A percentile compares a stretch with the other conserved stretches of the same genome.
Conservation (phyloP, 2,113 vertebrate genomes). For the Serilophus lunatus region DNA sequence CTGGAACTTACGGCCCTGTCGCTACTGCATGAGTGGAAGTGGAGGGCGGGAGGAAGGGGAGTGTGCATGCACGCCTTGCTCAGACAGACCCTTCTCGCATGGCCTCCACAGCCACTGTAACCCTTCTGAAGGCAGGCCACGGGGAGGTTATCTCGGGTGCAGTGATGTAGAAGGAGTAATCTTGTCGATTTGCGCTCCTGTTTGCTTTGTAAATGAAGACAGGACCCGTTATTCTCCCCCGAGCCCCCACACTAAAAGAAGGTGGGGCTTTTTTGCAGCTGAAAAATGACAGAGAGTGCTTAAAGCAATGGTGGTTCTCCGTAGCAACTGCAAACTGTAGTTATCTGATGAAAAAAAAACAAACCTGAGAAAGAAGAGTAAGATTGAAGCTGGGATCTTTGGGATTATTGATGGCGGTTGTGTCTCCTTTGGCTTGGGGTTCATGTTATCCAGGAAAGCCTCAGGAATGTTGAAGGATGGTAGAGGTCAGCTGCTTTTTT, state of each 20-base stretch:
- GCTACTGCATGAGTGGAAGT: constrained; percentile 68
- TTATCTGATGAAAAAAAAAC: not conserved
- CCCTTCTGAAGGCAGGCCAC: not conserved
- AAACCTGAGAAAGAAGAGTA: not conserved
- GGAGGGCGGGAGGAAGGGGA: not conserved
- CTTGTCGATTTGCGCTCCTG: rapidly evolving
- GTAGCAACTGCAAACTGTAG: not conserved
- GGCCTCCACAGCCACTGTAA: not conserved
- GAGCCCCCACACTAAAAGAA: not conserved
- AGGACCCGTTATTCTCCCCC: not conserved
- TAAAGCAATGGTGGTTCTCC: not conserved
- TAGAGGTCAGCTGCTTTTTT: not conserved
- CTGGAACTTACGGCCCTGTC: constrained; percentile 46
- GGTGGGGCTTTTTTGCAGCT: not conserved
- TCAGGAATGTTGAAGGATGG: not conserved
- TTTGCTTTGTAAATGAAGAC: not conserved
- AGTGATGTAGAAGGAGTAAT: not conserved
- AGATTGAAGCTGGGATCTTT: not conserved
- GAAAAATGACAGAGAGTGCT: not conserved
- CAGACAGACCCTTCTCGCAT: constrained; percentile 61
- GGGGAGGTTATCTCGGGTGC: not conserved
- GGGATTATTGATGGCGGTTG: not conserved
- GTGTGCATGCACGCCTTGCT: constrained; percentile 60
- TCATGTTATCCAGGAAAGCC: not conserved
- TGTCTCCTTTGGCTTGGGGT: not conserved